These are phyloP conservation scores for Drosophila eugracilis DNA, from an alignment of 1,140 invertebrate genomes.

Conservation along the genomic window DNA sequence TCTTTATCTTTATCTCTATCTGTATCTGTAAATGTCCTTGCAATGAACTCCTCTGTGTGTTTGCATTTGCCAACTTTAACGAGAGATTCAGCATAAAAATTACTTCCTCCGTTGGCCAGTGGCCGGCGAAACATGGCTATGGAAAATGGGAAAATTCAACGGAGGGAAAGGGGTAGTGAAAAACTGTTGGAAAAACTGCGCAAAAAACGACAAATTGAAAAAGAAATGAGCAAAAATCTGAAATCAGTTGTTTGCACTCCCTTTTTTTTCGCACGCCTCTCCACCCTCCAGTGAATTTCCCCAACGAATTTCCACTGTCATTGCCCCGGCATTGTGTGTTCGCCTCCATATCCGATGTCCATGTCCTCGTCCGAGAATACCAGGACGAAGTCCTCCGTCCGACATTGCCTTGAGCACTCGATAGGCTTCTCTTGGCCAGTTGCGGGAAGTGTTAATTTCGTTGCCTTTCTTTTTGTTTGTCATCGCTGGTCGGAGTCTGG, in stretches of 20 bases:
- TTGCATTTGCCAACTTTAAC: constrained; percentile 70
- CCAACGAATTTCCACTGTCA: constrained; percentile 13
- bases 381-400: constrained; percentile 38
- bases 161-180: background rate
- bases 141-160: constrained; percentile 14
- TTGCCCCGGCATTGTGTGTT: constrained; percentile 52
- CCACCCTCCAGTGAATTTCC: background rate
- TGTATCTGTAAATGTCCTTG: constrained; percentile 17
- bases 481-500: constrained; percentile 33
- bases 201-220: constrained; percentile 79
- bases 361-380: constrained; percentile 27
- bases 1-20: constrained; percentile 16
- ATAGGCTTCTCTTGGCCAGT: constrained; percentile 52
- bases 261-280: background rate
- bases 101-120: constrained; percentile 71
- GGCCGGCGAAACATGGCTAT: constrained; percentile 52
- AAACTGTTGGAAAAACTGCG: constrained; percentile 53
- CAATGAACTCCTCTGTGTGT: constrained; percentile 38
- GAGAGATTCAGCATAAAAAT: constrained; percentile 70
- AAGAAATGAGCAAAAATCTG: constrained; percentile 74
- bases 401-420: constrained; percentile 70
- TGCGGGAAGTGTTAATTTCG: constrained; percentile 78
- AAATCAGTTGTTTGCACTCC: constrained; percentile 76
- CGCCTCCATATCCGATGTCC: constrained; percentile 30
- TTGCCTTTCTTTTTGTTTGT: constrained; percentile 74